phyloP scores from a whole-genome alignment of 2,113 vertebrate species.

The Mirza zaza region DNA sequence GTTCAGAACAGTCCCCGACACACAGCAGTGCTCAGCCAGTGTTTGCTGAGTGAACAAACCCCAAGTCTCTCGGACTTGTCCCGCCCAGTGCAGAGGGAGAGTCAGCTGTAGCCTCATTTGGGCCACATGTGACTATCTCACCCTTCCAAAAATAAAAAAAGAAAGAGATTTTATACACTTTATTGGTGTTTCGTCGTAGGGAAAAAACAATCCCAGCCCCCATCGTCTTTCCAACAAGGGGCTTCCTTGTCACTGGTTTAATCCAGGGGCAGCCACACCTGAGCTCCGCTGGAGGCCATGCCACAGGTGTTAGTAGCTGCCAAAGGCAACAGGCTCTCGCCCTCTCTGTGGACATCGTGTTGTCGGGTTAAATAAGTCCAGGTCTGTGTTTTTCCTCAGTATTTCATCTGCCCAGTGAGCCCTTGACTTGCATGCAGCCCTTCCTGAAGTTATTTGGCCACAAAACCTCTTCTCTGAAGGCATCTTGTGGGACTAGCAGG shows the following conservation, averaged over 20 bases:
- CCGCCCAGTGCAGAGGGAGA: background rate
- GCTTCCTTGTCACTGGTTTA: background rate
- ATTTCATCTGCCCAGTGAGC: background rate
- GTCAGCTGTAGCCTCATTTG: background rate
- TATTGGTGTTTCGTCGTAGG: background rate
- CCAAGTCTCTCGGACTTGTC: background rate
- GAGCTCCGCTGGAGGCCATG: background rate
- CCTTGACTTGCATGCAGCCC: background rate
- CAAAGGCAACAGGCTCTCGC: background rate
- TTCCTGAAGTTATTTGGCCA: background rate
- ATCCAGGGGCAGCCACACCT: background rate
- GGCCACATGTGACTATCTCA: background rate
- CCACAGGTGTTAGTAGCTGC: fast-evolving
- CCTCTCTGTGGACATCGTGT: fast-evolving
- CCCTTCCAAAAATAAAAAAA: background rate
- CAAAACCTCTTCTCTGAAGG: background rate
- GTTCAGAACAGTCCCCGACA: background rate
- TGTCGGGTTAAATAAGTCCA: background rate
- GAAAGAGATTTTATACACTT: too few relatives aligned
- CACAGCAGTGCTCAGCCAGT: background rate
- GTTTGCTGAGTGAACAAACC: background rate
- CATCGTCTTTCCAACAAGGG: background rate
- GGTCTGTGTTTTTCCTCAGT: background rate
- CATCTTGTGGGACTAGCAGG: background rate
- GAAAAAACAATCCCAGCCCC: too few relatives aligned